Percentiles rank a stretch among this genome's conserved stretches.
Conservation (phyloP, 2,113 vertebrate species). For the Engraulis encrasicolus region DNA sequence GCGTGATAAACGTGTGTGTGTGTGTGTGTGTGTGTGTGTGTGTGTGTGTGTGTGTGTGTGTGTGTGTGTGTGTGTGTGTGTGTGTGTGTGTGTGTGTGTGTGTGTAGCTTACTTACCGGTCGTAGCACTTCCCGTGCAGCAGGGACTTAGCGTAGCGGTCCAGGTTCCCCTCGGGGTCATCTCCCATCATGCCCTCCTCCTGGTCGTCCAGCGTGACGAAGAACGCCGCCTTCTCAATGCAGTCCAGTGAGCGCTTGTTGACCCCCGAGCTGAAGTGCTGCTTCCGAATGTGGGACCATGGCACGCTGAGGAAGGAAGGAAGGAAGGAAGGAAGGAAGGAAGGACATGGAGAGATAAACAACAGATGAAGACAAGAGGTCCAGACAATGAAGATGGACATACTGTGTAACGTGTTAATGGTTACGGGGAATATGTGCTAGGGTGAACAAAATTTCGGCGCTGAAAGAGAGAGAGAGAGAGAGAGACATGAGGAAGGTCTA, state of each 20-base stretch:
- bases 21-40: too few relatives aligned
- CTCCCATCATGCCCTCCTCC: slow-evolving; percentile 79
- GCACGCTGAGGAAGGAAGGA: slow-evolving; percentile 63
- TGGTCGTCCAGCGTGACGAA: slow-evolving; percentile 83
- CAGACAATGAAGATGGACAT: too few relatives aligned
- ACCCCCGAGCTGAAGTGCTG: slow-evolving; percentile 72
- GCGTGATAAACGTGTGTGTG: too few relatives aligned
- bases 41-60: too few relatives aligned
- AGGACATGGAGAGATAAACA: neutral
- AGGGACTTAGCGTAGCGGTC: slow-evolving; percentile 84
- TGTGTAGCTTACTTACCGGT: slow-evolving; percentile 77
- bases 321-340: neutral
- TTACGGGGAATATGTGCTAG: too few relatives aligned
- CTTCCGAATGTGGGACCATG: slow-evolving; percentile 79
- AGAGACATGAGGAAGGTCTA: too few relatives aligned
- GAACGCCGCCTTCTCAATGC: slow-evolving; percentile 84
- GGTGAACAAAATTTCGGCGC: too few relatives aligned
- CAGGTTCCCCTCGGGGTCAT: slow-evolving; percentile 76
- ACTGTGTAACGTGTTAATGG: too few relatives aligned
- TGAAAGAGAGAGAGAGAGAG: too few relatives aligned
- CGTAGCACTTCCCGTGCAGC: slow-evolving; percentile 84
- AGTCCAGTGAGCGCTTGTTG: slow-evolving; percentile 76
- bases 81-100: too few relatives aligned
- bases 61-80: too few relatives aligned
- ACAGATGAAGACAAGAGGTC: neutral